These are phyloP conservation scores for Ardeotis arabs DNA, from an alignment of 2,113 vertebrate species.

Conservation along the genomic window DNA sequence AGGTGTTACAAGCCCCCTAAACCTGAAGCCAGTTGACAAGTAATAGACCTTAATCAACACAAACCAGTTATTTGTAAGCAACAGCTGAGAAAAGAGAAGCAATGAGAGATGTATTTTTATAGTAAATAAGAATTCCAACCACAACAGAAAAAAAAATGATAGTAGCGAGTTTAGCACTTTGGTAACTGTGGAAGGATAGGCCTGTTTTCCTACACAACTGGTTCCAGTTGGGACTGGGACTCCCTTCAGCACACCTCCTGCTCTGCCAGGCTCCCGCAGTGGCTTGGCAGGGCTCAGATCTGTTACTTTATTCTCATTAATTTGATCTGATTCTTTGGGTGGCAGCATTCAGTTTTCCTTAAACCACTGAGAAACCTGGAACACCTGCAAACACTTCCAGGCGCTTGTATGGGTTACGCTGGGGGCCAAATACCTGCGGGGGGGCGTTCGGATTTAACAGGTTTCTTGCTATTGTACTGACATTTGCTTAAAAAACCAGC, in stretches of 20 bases:
- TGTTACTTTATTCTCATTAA: background rate
- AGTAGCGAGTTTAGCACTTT: background rate
- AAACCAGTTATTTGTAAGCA: background rate
- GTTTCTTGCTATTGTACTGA: background rate
- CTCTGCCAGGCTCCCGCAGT: rapidly evolving
- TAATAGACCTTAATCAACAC: background rate
- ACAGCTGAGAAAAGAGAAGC: background rate
- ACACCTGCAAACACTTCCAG: background rate
- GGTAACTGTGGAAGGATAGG: background rate
- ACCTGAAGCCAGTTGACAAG: background rate
- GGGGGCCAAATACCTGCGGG: background rate
- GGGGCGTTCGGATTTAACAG: background rate
- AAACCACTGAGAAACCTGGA: background rate
- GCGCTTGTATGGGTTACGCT: background rate
- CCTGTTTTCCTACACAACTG: background rate
- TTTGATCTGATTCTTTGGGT: background rate
- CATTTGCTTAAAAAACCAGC: background rate
- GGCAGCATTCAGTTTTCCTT: background rate
- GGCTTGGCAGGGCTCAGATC: background rate
- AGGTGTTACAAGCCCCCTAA: background rate
- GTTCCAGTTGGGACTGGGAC: background rate
- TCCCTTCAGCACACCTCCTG: background rate
- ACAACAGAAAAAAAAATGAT: background rate
- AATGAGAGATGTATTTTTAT: background rate
- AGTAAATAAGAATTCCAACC: background rate